Evolutionary conservation across 2,888 invertebrate species (phyloP).

Genomic region (Xylophagus ater): DNA sequence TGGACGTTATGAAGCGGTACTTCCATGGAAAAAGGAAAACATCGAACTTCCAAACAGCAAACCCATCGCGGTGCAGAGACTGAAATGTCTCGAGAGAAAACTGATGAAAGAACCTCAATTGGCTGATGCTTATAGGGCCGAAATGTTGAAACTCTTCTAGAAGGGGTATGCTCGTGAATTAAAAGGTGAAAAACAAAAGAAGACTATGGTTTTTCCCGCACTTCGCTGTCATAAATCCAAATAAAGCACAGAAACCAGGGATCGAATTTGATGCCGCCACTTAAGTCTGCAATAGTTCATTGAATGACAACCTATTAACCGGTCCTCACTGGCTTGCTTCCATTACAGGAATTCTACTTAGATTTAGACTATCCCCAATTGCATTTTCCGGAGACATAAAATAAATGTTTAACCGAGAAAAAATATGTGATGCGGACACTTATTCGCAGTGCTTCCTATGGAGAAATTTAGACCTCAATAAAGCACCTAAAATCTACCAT

Average conservation of each 20-base stretch:
- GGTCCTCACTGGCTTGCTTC: slow-evolving; percentile 18
- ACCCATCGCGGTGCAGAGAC: slow-evolving; percentile 10
- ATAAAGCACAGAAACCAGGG: slow-evolving; percentile 22
- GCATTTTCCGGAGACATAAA: slow-evolving; percentile 16
- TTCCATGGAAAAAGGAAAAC: slow-evolving; percentile 14
- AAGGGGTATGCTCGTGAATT: slow-evolving; percentile 6
- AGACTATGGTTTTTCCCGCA: slow-evolving; percentile 21
- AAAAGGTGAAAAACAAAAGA: background rate
- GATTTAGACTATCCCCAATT: slow-evolving; percentile 16
- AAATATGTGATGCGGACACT: slow-evolving; percentile 8
- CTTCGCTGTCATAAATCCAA: slow-evolving; percentile 18
- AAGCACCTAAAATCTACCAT: background rate
- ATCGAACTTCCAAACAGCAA: slow-evolving; percentile 11
- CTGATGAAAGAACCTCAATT: slow-evolving; percentile 15
- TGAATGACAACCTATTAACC: no score
- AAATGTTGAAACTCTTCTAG: slow-evolving; percentile 14
- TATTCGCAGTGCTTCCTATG: slow-evolving; percentile 11
- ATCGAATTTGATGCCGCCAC: slow-evolving; percentile 24
- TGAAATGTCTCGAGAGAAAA: slow-evolving; percentile 14
- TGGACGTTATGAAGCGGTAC: slow-evolving; percentile 14
- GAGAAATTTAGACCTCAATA: slow-evolving; percentile 6
- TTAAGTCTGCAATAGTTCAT: slow-evolving; percentile 15
- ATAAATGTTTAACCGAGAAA: slow-evolving; percentile 15
- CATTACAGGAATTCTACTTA: slow-evolving; percentile 16
- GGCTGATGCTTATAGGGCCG: slow-evolving; percentile 10